A percentile compares a stretch with the other conserved stretches of the same genome.
These are phyloP conservation scores for Tipula confusa DNA, from an alignment of 2,888 invertebrate genomes.

Conservation along the genomic window DNA sequence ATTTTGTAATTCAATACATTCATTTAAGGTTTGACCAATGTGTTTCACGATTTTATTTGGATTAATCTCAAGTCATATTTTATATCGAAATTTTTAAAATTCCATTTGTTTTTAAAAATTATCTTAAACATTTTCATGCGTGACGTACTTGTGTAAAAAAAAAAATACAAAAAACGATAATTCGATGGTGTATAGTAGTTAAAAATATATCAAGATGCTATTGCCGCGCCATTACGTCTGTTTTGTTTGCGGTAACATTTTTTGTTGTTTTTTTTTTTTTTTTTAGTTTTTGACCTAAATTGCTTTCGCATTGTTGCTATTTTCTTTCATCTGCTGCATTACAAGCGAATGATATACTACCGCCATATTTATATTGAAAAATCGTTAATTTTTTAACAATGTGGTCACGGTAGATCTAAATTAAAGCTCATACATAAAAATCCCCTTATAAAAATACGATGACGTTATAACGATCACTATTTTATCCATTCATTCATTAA, in stretches of 20 bases:
- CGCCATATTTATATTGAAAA: not conserved
- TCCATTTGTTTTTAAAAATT: not conserved
- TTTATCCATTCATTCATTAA: not conserved
- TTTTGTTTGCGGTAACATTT: not conserved
- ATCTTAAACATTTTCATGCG: not conserved
- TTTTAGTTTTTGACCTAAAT: not conserved
- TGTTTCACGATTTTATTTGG: not conserved
- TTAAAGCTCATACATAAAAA: not conserved
- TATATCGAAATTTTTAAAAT: not conserved
- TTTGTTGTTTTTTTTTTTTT: not conserved
- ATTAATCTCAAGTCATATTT: not conserved
- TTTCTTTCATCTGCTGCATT: not conserved
- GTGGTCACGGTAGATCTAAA: not conserved
- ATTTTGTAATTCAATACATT: not conserved
- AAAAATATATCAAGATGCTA: not conserved
- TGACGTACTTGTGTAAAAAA: not conserved
- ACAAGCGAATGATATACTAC: not conserved
- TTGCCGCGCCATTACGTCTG: not conserved
- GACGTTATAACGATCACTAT: not conserved
- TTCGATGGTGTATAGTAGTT: not conserved
- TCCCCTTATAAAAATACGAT: not conserved
- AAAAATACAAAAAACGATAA: not conserved
- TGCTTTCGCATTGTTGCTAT: not conserved
- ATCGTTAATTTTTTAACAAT: not conserved
- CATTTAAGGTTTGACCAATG: not conserved